phyloP scores from a whole-genome alignment of 2,113 vertebrate genomes.

The Festucalex cinctus region DNA sequence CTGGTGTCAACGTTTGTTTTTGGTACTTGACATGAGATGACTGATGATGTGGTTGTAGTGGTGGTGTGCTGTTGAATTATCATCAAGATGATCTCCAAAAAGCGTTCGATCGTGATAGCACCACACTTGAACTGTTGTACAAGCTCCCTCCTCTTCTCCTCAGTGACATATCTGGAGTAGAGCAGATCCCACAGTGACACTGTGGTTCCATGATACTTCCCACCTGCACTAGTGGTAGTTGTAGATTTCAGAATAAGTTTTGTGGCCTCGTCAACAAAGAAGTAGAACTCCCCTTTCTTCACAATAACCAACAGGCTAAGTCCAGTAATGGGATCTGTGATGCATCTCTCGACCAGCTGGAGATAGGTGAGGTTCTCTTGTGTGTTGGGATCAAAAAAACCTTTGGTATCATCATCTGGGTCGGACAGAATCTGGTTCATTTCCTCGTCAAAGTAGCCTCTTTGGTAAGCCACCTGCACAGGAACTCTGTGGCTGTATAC shows the following conservation, averaged over 20 bases:
- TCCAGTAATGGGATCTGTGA: slow-evolving; percentile 59
- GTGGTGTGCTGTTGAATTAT: slow-evolving; percentile 32
- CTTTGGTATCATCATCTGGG: slow-evolving; percentile 55
- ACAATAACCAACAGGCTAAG: slow-evolving; percentile 15
- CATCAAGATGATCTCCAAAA: slow-evolving; percentile 61
- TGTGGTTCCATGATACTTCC: slow-evolving; percentile 65
- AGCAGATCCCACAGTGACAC: slow-evolving; percentile 79
- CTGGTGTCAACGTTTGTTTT: slow-evolving; percentile 64
- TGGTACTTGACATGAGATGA: not conserved
- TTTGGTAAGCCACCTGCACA: slow-evolving; percentile 74
- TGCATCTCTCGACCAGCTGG: slow-evolving; percentile 70
- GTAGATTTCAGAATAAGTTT: too few relatives aligned
- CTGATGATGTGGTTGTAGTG: slow-evolving; percentile 10
- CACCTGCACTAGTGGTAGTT: slow-evolving; percentile 60
- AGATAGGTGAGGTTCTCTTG: slow-evolving; percentile 72
- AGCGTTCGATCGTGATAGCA: slow-evolving; percentile 55
- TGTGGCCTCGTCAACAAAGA: too few relatives aligned
- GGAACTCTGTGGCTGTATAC: slow-evolving; percentile 54
- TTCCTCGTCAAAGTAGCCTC: slow-evolving; percentile 77
- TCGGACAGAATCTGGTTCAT: slow-evolving; percentile 63
- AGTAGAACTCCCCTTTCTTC: too few relatives aligned
- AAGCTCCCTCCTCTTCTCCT: slow-evolving; percentile 67
- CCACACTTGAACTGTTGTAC: slow-evolving; percentile 61
- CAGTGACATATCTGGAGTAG: slow-evolving; percentile 71
- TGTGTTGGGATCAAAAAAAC: slow-evolving; percentile 77